phyloP scores from a whole-genome alignment of 2,113 vertebrate species.

The Atrichornis clamosus region DNA sequence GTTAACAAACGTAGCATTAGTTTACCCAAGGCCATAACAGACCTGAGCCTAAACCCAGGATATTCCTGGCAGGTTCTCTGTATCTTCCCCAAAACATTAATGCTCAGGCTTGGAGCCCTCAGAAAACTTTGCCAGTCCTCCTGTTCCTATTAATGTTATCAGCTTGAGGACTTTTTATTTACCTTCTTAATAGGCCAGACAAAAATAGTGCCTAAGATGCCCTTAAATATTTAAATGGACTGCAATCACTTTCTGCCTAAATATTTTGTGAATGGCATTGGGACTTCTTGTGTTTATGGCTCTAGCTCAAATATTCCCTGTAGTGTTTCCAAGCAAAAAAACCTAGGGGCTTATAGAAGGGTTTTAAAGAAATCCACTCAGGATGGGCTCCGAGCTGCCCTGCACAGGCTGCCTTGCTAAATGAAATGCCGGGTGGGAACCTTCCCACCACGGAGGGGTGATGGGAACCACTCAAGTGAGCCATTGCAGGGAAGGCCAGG shows the following conservation, averaged over 20 bases:
- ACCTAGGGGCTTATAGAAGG: neutral
- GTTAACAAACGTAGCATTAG: constrained; percentile 2
- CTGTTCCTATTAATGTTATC: neutral
- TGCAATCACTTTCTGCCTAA: neutral
- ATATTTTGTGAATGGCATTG: neutral
- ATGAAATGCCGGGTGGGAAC: neutral
- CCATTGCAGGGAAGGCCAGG: neutral
- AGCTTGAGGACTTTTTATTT: neutral
- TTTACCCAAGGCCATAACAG: neutral
- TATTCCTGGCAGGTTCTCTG: neutral
- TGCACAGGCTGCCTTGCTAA: neutral
- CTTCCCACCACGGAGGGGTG: neutral
- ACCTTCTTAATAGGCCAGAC: neutral
- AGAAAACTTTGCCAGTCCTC: neutral
- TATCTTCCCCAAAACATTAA: neutral
- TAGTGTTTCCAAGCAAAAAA: neutral
- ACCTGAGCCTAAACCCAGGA: neutral
- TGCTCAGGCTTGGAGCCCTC: neutral
- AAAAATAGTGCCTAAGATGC: neutral
- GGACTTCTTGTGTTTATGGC: neutral
- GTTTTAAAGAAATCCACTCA: neutral
- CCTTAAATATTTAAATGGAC: neutral
- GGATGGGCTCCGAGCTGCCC: neutral
- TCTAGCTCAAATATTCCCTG: neutral
- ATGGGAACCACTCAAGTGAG: neutral